These are phyloP conservation scores for Pseudorectes ferrugineus DNA, from an alignment of 2,113 vertebrate species.

Conservation along the genomic window DNA sequence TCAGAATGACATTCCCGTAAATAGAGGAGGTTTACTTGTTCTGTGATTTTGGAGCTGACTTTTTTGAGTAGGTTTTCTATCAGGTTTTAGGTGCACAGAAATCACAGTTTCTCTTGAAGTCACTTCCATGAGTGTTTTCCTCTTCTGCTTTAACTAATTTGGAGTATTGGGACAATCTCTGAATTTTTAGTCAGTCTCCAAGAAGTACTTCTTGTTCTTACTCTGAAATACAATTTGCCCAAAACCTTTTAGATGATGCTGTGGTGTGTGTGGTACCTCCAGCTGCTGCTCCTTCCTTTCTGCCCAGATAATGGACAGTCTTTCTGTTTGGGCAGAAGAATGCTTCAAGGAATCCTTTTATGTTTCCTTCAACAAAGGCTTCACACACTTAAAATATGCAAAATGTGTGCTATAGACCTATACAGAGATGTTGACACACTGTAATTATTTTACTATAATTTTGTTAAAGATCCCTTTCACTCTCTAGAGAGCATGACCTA, in stretches of 20 bases:
- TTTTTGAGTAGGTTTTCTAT: neutral
- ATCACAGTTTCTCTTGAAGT: neutral
- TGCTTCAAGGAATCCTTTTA: neutral
- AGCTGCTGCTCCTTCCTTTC: neutral
- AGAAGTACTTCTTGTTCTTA: neutral
- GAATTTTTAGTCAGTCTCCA: neutral
- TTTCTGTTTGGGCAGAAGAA: neutral
- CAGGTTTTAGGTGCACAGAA: neutral
- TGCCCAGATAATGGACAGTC: neutral
- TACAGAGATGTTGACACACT: neutral
- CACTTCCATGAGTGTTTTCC: neutral
- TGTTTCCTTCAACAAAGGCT: neutral
- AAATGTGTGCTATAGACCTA: neutral
- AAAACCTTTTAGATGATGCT: neutral
- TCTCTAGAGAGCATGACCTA: neutral
- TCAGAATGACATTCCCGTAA: neutral
- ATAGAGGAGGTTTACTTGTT: neutral
- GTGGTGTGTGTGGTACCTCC: neutral
- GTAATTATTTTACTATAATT: neutral
- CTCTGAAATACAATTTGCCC: neutral
- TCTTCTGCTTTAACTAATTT: neutral
- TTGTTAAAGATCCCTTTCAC: neutral
- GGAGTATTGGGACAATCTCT: neutral
- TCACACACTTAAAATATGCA: neutral
- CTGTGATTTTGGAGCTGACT: neutral